Percentiles rank a stretch among this genome's conserved stretches.
phyloP scores from a whole-genome alignment of 1,140 invertebrate genomes.

The Pemphigus obesinymphae region DNA sequence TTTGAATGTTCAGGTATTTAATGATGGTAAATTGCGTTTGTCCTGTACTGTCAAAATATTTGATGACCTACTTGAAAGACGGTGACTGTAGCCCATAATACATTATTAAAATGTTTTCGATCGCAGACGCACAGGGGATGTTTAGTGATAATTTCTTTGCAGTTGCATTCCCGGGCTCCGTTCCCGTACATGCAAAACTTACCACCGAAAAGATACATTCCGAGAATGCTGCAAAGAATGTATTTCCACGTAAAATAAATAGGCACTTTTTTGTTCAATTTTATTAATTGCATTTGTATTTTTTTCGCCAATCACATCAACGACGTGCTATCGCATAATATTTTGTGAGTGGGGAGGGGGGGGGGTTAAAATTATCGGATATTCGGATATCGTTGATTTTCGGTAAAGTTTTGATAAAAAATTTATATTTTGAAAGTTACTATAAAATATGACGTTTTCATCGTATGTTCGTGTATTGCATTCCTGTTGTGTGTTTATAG shows the following conservation, averaged over 20 bases:
- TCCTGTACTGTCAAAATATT: neutral
- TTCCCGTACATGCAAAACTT: conserved; percentile 95
- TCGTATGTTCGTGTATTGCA: no score
- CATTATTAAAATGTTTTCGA: conserved; percentile 95
- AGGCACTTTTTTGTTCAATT: no score
- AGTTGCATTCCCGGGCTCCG: conserved; percentile 82
- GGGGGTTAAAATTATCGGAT: no score
- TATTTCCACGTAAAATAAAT: conserved; percentile 14
- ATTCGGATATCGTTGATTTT: no score
- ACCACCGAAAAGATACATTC: conserved; percentile 98
- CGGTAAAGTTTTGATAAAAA: no score
- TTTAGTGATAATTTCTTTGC: conserved; percentile 79
- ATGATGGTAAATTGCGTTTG: conserved; percentile 34
- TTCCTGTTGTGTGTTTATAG: neutral
- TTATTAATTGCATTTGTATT: no score
- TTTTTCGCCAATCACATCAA: no score
- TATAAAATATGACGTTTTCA: no score
- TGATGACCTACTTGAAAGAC: conserved; percentile 85
- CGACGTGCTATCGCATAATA: no score
- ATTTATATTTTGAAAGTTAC: no score
- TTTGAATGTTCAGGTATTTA: neutral
- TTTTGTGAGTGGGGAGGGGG: no score
- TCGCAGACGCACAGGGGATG: conserved; percentile 87
- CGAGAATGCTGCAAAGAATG: conserved; percentile 76
- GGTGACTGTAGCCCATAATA: conserved; percentile 92